Base-by-base conservation (phyloP, 2,797 vertebrate species). In the Catostomus latipinnis region DNA sequence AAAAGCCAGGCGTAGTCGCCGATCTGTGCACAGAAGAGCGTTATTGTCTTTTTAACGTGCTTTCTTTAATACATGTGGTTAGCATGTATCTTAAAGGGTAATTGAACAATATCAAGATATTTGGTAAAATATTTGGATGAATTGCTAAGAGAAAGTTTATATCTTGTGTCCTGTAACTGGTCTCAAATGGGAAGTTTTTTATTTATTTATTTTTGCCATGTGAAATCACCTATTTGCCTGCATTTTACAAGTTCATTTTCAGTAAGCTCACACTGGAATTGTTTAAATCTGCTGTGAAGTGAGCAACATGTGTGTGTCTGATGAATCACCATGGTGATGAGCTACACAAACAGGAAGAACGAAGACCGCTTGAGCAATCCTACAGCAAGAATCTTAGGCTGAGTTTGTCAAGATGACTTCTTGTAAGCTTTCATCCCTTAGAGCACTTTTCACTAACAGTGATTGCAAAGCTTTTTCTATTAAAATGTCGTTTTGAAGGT, bases 311-410 rank as follows among this genome's bases (percentile, higher is more conserved):
- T 9, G 45, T 45, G 45, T 73, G 16, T 34, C 49, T 56, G 69
- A 77, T 70, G 18, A 63, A 71, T 74, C n/a, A 8, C 43, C 45
- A 50, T 68, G 43, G 56, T 63, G 78, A 49, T 70, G 9, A 52
- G 60, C 61, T 13, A 45, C 10, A 14, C 8, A 58, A 56, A 50
- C 74, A 66, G 46, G 13, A 74, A 68, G 5, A 53, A 14, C 6
- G 2, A 18, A 54, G 43, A 66, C 9, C 8, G 11, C 9, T 46
- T 45, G 6, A 34, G 34, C 34, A 34, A 34, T 34, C 34, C 34
- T 34, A 6, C 14, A 22, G 14, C 52, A 22, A n/a, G n/a, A 4
- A 7, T n/a, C 7, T 7, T 43, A 6, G 4, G 18, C 3, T n/a
- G 8, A 56, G 11, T 11, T 14, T 45, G 18, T 34, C 34, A 34